These are phyloP conservation scores for Mactra quadrangularis DNA, from an alignment of 1,140 invertebrate genomes.

Conservation along the genomic window DNA sequence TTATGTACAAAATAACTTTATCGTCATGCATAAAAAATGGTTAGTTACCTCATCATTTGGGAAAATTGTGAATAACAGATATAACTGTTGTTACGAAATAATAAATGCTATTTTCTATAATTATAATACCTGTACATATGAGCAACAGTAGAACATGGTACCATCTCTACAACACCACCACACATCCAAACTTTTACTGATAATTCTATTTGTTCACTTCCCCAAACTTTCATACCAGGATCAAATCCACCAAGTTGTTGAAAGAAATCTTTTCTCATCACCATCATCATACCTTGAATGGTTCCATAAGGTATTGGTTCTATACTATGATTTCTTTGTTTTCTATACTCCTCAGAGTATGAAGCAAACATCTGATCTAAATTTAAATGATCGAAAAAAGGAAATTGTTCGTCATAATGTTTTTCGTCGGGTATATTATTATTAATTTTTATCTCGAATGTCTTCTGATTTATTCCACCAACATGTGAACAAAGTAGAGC, in stretches of 20 bases:
- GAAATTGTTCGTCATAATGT: background rate
- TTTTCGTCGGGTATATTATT: background rate
- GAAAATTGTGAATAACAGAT: too few relatives aligned
- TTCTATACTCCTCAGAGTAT: background rate
- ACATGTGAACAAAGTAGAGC: conserved; percentile 14
- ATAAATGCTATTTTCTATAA: too few relatives aligned
- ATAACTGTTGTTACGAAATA: too few relatives aligned
- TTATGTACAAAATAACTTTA: too few relatives aligned
- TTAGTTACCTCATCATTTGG: too few relatives aligned
- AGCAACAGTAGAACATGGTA: conserved; percentile 13
- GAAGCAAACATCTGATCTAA: conserved; percentile 16
- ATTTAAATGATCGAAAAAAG: conserved; percentile 21
- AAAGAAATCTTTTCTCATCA: conserved; percentile 66
- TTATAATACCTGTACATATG: conserved; percentile 25
- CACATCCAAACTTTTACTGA: conserved; percentile 90
- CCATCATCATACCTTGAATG: conserved; percentile 62
- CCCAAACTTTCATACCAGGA: conserved; percentile 99
- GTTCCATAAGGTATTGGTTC: conserved; percentile 81
- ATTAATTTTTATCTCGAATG: conserved; percentile 1
- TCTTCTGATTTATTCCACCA: background rate
- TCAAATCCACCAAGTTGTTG: conserved; percentile 95
- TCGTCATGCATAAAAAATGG: too few relatives aligned
- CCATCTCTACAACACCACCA: conserved; percentile 14
- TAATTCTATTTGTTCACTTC: conserved; percentile 98
- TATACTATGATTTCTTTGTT: conserved; percentile 74